Evolutionary conservation across 2,113 vertebrate species (phyloP).

Genomic region (Suncus etruscus): DNA sequence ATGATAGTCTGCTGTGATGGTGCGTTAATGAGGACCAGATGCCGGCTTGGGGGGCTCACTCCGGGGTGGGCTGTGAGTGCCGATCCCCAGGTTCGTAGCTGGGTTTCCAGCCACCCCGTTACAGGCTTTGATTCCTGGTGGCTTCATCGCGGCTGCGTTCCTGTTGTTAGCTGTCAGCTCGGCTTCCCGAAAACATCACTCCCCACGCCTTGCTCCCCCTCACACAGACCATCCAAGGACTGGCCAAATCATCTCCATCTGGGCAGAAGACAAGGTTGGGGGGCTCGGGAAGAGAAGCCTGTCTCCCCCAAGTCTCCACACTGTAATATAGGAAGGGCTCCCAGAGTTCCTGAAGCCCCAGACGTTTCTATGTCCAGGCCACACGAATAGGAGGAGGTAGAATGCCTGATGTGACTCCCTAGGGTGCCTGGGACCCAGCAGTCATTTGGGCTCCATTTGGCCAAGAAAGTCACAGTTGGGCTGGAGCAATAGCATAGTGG

Average conservation of each 20-base stretch:
- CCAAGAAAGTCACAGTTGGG: no score
- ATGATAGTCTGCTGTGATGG: no score
- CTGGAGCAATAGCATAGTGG: no score
- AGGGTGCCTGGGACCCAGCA: no score
- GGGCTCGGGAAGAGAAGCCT: not conserved
- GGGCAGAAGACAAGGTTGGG: not conserved
- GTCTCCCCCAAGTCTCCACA: not conserved
- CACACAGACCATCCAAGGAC: not conserved
- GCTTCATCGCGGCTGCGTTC: not conserved
- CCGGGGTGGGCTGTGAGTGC: not conserved
- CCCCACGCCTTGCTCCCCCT: not conserved
- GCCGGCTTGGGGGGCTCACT: not conserved
- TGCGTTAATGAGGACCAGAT: not conserved
- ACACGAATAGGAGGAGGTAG: no score
- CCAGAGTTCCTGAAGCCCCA: no score
- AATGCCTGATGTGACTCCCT: no score
- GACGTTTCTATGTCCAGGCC: no score
- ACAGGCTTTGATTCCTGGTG: not conserved
- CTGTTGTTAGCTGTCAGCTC: not conserved
- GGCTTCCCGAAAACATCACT: not conserved
- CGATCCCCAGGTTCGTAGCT: not conserved
- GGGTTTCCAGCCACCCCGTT: not conserved
- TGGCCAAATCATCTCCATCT: conserved; percentile 34
- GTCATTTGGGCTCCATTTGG: no score
- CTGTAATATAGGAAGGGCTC: no score